Base-by-base conservation (phyloP, 2,797 vertebrate genomes). In the Adelosebastes latens region DNA sequence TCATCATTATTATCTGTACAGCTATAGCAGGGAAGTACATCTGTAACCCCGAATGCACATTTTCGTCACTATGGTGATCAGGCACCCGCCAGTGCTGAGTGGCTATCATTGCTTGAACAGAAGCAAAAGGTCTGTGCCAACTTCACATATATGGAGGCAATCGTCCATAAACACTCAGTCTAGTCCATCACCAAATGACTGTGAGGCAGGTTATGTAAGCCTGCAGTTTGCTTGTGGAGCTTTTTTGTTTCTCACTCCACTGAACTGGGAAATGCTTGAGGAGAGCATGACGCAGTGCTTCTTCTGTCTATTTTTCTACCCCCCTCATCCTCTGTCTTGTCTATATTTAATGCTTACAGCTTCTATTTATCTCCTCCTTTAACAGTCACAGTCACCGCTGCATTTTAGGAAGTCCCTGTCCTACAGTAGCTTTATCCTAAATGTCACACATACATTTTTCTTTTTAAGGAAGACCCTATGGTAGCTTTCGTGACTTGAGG, bases 201-300 rank as follows among this genome's bases (percentile, higher is more conserved):
- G 49, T 77, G 32, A 69, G 83, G 83, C 65, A 74, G 76, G 79
- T 93, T 94, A 93, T 63, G 79, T 91, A 92, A 93, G 82, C 42
- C 64, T 75, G 82, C 84, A 81, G 88, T 72, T 81, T 82, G 82
- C 86, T 82, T 72, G 76, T 84, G 84, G 80, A 80, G 86, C 84
- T 65, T 90, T 94, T 90, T 87, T 91, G 88, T 89, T 87, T 88
- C 81, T 91, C 91, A 87, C 88, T 89, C 88, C 85, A 91, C 80
- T 92, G 90, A 90, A 84, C 83, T 88, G 85, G 78, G 63, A 85
- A 90, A 88, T 61, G 81, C 82, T 87, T 18, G 2, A 66, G 67
- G 80, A 88, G 82, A 87, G 84, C 79, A 81, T 90, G 92, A 92
- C 75, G 82, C 93, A 89, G 89, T 88, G 60, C 91, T 82, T 86